These are phyloP conservation scores for Mesoligia furuncula DNA, from an alignment of 2,888 invertebrate genomes.

Conservation along the genomic window DNA sequence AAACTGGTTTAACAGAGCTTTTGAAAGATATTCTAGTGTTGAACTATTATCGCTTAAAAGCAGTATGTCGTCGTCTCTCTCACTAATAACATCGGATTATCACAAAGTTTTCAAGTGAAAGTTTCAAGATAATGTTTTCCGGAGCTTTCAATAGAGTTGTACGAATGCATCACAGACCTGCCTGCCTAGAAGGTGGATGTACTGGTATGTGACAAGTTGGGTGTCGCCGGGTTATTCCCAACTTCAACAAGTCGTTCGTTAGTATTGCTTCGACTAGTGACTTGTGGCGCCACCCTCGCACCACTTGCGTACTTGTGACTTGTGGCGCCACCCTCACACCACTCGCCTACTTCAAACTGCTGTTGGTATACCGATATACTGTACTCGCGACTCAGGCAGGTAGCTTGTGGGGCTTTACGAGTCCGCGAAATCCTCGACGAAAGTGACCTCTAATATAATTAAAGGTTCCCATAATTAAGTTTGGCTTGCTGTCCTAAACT, in stretches of 20 bases:
- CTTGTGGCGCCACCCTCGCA: background rate
- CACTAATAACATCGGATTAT: constrained; percentile 15
- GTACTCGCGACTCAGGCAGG: background rate
- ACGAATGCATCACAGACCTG: background rate
- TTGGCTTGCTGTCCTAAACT: constrained; percentile 2
- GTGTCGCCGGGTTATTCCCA: constrained; percentile 20
- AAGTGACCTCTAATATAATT: background rate
- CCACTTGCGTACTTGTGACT: constrained; percentile 1
- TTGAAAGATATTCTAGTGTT: background rate
- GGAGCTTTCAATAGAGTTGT: background rate
- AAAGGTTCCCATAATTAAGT: constrained; percentile 12
- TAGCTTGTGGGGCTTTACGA: background rate
- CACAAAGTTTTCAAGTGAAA: background rate
- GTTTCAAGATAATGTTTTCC: background rate
- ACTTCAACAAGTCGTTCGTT: constrained; percentile 50
- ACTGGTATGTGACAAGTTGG: background rate
- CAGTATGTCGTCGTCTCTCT: background rate
- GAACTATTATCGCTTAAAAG: background rate
- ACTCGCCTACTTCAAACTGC: constrained; percentile 1
- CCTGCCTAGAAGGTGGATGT: background rate
- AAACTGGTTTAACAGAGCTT: constrained; percentile 3
- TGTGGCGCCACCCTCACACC: background rate
- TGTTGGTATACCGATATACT: background rate
- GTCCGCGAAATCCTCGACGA: background rate
- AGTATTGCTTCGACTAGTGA: constrained; percentile 28